Conservation (phyloP, 2,113 vertebrate species). For the Ptilorrhoa leucosticta region DNA sequence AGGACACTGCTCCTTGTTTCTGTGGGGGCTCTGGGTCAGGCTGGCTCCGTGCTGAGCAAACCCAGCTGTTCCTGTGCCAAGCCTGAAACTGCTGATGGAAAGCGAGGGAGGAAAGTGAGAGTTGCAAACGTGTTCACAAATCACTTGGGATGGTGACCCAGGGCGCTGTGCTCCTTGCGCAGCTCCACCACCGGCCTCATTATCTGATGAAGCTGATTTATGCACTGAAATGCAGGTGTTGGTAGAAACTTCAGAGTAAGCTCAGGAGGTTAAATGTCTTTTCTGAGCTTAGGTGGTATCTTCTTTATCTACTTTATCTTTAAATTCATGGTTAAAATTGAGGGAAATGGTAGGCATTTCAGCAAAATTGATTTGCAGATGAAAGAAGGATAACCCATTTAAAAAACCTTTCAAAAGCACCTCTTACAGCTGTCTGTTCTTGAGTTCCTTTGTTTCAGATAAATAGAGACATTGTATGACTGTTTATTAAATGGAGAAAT, state of each 20-base stretch:
- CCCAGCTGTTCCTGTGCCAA: not conserved
- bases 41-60: not conserved
- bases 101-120: rapidly evolving
- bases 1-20: not conserved
- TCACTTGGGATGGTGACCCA: not conserved
- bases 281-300: not conserved
- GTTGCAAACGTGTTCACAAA: not conserved
- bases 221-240: not conserved
- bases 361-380: slow-evolving; percentile 2
- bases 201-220: not conserved
- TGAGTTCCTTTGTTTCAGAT: not conserved
- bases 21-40: not conserved
- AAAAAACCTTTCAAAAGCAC: not conserved
- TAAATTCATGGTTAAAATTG: not conserved
- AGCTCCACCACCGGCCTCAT: not conserved
- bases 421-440: not conserved
- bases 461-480: not conserved
- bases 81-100: not conserved
- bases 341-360: not conserved
- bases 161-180: not conserved
- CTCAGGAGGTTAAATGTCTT: not conserved
- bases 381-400: not conserved
- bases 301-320: not conserved
- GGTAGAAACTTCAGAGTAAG: not conserved
- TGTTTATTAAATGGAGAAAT: slow-evolving; percentile 11